Evolutionary conservation across 1,140 invertebrate genomes (phyloP).

Genomic region (Mizuhopecten yessoensis): DNA sequence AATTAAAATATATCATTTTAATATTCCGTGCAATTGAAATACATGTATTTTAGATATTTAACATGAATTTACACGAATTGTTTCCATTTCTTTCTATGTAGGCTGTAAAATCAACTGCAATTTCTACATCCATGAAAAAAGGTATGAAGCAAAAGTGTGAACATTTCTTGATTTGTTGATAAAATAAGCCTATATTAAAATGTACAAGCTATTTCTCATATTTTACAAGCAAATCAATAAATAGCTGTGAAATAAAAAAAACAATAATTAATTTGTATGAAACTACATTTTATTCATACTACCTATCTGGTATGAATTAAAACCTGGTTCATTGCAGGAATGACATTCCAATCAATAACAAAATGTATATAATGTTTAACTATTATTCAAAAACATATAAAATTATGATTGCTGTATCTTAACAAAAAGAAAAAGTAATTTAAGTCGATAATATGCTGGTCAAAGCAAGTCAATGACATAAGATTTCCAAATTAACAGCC

Average conservation of each 20-base stretch:
- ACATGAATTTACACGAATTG: too few species aligned
- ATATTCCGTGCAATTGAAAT: too few species aligned
- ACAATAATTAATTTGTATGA: not conserved
- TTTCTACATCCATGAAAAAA: too few species aligned
- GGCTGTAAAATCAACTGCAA: too few species aligned
- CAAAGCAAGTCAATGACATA: not conserved
- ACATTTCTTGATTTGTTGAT: too few species aligned
- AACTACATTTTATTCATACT: not conserved
- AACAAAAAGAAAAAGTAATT: not conserved
- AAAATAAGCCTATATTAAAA: too few species aligned
- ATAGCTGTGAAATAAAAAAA: not conserved
- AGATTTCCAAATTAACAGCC: not conserved
- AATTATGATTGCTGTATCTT: not conserved
- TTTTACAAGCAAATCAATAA: too few species aligned
- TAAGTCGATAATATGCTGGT: not conserved
- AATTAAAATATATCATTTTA: too few species aligned
- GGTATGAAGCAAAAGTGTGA: too few species aligned
- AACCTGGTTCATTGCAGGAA: not conserved
- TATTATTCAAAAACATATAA: not conserved
- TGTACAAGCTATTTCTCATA: too few species aligned
- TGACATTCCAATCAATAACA: slow-evolving; percentile 1
- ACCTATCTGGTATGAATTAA: not conserved
- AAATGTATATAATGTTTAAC: not conserved
- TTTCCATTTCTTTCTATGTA: too few species aligned
- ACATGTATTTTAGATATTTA: too few species aligned